Base-by-base conservation (phyloP, 2,113 vertebrate species). In the Eurypyga helias region DNA sequence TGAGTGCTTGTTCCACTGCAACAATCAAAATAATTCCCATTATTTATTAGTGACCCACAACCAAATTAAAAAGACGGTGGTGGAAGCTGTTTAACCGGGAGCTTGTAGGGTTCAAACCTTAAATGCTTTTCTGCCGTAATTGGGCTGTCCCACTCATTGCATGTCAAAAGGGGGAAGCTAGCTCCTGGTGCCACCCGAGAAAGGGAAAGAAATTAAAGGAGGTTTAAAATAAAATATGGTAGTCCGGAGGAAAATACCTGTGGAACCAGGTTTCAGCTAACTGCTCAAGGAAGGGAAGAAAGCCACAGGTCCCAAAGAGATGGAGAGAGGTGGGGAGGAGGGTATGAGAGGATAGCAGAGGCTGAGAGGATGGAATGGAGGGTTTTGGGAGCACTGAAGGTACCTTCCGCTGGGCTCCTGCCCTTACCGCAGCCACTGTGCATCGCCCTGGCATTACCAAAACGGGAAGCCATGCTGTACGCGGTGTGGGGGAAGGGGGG, bases 191-290 rank as follows among this genome's bases (percentile, higher is more conserved):
- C 45, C 31, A 67, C n/a, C 11, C 1, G 6, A 79, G 31, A 66
- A 71, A 82, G 20, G 62, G 12, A 71, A 91, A 84, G 14, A 73
- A 70, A 65, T 38, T 52, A 69, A 72, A 80, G 12, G n/a, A 62
- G 8, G 4, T n/a, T 76, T 76, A 76, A 90, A 94, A 55, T 48
- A 70, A 23, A 62, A 15, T 61, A 17, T 4, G 6, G 28, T 60
- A n/a, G 9, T 51, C 10, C 31, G 23, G 62, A 86, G 33, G 36
- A 84, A 96, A 89, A 85, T 79, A 51, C 88, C 65, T 75, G 69
- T 60, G 75, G 91, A 96, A 96, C 69, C 83, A 96, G 88, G 83
- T 93, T 79, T 83, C 38, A 82, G 76, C 45, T 36, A 34, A 72
- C 78, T 87, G 83, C 88, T 93, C 29, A 72, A 88, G 92, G 54